Evolutionary conservation across 2,113 vertebrate genomes (phyloP).

Genomic region (Panurus biarmicus): DNA sequence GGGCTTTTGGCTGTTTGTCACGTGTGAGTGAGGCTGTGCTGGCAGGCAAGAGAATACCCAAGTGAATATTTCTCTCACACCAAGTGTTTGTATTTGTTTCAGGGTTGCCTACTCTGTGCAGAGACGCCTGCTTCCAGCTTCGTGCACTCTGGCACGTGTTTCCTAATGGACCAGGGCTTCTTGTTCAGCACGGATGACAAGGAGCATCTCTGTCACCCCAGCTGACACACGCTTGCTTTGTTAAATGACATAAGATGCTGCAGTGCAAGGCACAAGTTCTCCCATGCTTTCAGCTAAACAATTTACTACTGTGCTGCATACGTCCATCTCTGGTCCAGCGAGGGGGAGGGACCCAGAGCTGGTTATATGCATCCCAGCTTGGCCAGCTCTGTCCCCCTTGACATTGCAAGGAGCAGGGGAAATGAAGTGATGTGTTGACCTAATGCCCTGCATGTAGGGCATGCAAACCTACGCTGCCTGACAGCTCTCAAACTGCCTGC

Average conservation of each 20-base stretch:
- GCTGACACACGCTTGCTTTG: conserved; percentile 50
- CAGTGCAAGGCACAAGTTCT: conserved; percentile 49
- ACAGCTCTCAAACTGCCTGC: background rate
- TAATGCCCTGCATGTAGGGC: background rate
- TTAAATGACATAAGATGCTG: conserved; percentile 38
- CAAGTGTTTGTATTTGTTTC: background rate
- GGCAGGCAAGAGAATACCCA: background rate
- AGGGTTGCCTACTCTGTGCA: background rate
- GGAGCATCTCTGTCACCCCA: conserved; percentile 42
- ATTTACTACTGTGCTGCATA: conserved; percentile 20
- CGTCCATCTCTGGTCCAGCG: background rate
- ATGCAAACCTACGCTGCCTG: background rate
- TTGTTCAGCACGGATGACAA: conserved; percentile 16
- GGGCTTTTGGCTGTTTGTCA: background rate
- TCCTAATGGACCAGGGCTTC: conserved; percentile 40
- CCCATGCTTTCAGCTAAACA: background rate
- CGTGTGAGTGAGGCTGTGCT: accelerated
- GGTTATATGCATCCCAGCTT: background rate
- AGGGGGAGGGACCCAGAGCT: background rate
- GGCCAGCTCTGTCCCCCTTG: background rate
- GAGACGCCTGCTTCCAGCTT: background rate
- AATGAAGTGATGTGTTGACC: accelerated
- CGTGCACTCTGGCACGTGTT: background rate
- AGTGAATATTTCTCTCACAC: background rate
- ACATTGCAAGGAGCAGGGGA: background rate